Percentiles rank a stretch among this genome's conserved stretches.
Evolutionary conservation across 2,797 vertebrate species (phyloP).

Genomic region (Miichthys miiuy): DNA sequence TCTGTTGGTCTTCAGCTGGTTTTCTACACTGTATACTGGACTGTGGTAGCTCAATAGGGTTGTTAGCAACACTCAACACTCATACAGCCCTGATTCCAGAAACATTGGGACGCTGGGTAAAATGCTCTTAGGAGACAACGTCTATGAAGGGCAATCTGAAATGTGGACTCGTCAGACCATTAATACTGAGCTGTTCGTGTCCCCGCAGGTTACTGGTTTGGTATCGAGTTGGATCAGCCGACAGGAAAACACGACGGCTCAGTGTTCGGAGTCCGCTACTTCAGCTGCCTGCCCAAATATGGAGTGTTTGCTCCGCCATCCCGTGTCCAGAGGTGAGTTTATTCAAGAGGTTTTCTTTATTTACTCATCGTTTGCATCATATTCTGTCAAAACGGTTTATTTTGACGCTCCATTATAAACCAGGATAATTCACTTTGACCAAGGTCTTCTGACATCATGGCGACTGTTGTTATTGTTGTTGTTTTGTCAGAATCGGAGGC

Average conservation of each 20-base stretch:
- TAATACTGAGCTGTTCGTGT: conserved; percentile 4
- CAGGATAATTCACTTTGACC: too few relatives aligned
- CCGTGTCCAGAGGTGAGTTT: conserved; percentile 90
- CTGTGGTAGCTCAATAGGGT: not conserved
- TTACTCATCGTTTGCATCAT: too few relatives aligned
- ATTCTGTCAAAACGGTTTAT: too few relatives aligned
- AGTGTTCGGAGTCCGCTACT: conserved; percentile 94
- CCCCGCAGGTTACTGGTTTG: conserved; percentile 92
- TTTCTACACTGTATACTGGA: not conserved
- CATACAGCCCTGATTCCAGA: too few relatives aligned
- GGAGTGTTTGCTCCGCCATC: conserved; percentile 95
- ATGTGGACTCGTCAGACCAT: too few relatives aligned
- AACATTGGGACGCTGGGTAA: too few relatives aligned
- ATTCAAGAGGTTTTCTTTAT: not conserved
- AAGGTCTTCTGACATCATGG: too few relatives aligned
- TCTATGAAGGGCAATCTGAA: too few relatives aligned
- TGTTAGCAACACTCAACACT: not conserved
- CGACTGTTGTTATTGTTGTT: not conserved
- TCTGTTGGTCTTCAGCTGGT: not conserved
- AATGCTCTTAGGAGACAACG: too few relatives aligned
- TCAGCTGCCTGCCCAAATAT: conserved; percentile 91
- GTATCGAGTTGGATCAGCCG: conserved; percentile 91
- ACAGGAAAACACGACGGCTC: conserved; percentile 95
- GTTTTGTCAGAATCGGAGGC: conserved; percentile 86
- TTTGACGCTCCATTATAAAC: too few relatives aligned